Percentiles rank a stretch among this genome's conserved stretches.
phyloP scores from a whole-genome alignment of 2,888 invertebrate genomes.

The Rhabditoides inermis region DNA sequence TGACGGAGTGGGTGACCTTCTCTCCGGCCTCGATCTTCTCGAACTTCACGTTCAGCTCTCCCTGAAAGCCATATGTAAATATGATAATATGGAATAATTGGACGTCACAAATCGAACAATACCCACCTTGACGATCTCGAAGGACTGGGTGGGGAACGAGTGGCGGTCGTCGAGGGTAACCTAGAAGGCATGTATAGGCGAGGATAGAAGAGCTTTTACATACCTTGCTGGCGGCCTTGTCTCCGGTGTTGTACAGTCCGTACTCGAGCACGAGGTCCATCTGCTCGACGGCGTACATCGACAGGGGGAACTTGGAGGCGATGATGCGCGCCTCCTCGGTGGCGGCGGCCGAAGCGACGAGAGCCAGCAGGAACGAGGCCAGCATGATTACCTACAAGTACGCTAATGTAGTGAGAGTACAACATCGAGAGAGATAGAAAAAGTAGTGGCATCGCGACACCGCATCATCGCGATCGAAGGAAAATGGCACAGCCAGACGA shows the following conservation, averaged over 20 bases:
- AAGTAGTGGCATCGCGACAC: neutral
- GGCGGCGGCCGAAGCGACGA: neutral
- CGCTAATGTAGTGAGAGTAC: no score
- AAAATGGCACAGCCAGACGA: no score
- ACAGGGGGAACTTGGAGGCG: slow-evolving; percentile 84
- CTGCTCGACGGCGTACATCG: slow-evolving; percentile 88
- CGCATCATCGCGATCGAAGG: no score
- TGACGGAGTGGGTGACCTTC: slow-evolving; percentile 85
- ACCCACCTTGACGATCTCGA: slow-evolving; percentile 72
- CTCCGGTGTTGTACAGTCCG: slow-evolving; percentile 84
- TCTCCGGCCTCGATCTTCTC: slow-evolving; percentile 81
- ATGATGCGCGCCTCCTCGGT: slow-evolving; percentile 66
- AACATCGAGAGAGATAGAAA: neutral
- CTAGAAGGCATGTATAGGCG: slow-evolving; percentile 67
- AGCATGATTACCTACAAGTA: no score
- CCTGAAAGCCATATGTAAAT: slow-evolving; percentile 3
- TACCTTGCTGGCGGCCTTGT: slow-evolving; percentile 37
- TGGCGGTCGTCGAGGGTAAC: slow-evolving; percentile 75
- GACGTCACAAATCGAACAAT: neutral
- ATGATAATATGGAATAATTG: neutral
- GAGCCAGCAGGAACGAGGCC: no score
- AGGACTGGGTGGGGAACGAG: slow-evolving; percentile 83
- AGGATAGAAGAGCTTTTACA: neutral
- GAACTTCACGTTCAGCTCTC: slow-evolving; percentile 55
- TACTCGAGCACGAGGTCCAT: slow-evolving; percentile 92